Percentiles rank a stretch among this genome's conserved stretches.
Evolutionary conservation across 1,140 invertebrate species (phyloP).

Genomic region (Planococcus citri): DNA sequence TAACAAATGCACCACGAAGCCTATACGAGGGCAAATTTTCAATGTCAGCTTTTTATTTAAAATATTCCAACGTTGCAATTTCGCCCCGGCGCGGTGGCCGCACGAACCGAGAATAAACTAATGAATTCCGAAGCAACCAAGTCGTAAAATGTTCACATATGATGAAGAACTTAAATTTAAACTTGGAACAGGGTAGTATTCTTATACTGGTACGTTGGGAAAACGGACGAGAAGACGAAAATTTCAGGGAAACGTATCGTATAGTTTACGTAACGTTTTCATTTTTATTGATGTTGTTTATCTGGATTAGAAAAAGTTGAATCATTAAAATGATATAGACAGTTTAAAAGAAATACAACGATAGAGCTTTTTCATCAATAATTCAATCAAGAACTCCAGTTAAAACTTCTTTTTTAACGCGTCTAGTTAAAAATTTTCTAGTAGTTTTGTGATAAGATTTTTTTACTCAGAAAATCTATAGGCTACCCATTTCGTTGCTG

Average conservation of each 20-base stretch:
- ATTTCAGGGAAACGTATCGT: neutral
- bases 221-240: neutral
- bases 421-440: neutral
- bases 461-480: neutral
- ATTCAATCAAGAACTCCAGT: neutral
- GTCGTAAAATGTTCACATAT: too few relatives aligned
- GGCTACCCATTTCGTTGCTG: too few relatives aligned
- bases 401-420: neutral
- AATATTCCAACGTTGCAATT: too few relatives aligned
- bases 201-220: too few relatives aligned
- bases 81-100: too few relatives aligned
- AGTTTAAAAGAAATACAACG: neutral
- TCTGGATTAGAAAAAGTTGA: conserved; percentile 3
- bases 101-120: too few relatives aligned
- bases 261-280: neutral
- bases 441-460: neutral
- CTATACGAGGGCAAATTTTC: too few relatives aligned
- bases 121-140: too few relatives aligned
- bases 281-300: neutral
- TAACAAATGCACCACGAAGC: too few relatives aligned
- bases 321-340: neutral
- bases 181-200: too few relatives aligned
- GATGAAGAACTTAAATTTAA: too few relatives aligned
- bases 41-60: too few relatives aligned
- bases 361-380: neutral